A percentile compares a stretch with the other conserved stretches of the same genome.
phyloP scores from a whole-genome alignment of 2,113 vertebrate species.

The Lota lota region DNA sequence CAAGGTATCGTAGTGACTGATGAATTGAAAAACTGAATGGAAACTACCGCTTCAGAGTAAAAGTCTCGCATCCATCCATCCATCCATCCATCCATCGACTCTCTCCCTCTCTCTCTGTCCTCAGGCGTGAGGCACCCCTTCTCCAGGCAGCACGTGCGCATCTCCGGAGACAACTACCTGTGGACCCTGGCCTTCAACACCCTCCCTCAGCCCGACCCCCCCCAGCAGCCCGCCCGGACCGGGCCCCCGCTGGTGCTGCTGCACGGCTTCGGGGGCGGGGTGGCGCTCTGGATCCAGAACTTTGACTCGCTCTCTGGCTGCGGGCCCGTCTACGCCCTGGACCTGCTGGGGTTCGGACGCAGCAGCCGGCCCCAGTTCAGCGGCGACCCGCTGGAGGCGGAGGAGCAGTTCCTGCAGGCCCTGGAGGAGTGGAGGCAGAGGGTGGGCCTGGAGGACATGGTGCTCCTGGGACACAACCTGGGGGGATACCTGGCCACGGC shows the following conservation, averaged over 20 bases:
- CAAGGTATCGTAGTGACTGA: too few species aligned
- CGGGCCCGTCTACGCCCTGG: constrained; percentile 84
- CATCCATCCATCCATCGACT: neutral
- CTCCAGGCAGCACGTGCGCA: constrained; percentile 77
- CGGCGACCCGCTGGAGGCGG: constrained; percentile 76
- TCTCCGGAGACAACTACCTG: constrained; percentile 84
- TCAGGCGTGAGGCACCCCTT: constrained; percentile 79
- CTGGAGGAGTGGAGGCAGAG: constrained; percentile 89
- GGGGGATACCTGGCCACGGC: constrained; percentile 89
- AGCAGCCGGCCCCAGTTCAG: constrained; percentile 85
- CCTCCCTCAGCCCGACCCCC: constrained; percentile 12
- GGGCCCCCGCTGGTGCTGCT: constrained; percentile 82
- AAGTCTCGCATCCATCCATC: neutral
- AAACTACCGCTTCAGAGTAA: too few species aligned
- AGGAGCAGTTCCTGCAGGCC: constrained; percentile 85
- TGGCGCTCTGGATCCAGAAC: constrained; percentile 92
- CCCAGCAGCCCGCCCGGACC: neutral
- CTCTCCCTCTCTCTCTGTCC: neutral
- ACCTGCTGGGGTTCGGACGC: constrained; percentile 90
- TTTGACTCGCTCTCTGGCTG: constrained; percentile 80
- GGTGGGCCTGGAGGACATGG: constrained; percentile 82
- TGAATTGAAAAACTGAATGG: too few species aligned
- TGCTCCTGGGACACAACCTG: constrained; percentile 91
- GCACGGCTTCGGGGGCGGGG: constrained; percentile 89
- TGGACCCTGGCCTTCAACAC: constrained; percentile 85